Evolutionary conservation across 2,888 invertebrate species (phyloP).

Genomic region (Conchocele bisecta): DNA sequence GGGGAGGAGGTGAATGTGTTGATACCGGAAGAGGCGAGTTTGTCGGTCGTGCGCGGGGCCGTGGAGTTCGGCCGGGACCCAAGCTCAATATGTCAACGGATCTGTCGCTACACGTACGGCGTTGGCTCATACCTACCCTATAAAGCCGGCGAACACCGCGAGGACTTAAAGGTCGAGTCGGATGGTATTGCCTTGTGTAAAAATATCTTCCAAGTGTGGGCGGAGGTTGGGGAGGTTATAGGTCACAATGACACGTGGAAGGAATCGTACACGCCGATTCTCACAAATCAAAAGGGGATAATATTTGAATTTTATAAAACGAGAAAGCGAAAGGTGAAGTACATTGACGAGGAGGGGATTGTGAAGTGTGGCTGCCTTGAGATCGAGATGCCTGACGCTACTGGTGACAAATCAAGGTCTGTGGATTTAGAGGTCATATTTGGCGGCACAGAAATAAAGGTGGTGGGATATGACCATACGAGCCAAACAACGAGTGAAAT

Average conservation of each 20-base stretch:
- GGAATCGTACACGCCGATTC: conserved; percentile 78
- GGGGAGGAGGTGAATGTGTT: conserved; percentile 72
- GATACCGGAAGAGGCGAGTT: conserved; percentile 77
- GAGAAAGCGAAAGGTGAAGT: conserved; percentile 66
- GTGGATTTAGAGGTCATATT: conserved; percentile 79
- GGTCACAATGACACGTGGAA: conserved; percentile 79
- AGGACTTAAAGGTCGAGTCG: conserved; percentile 75
- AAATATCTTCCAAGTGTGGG: conserved; percentile 76
- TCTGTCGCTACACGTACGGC: conserved; percentile 78
- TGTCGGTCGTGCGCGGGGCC: conserved; percentile 77
- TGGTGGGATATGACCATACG: conserved; percentile 77
- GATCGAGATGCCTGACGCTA: conserved; percentile 78
- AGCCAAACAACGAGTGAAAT: conserved; percentile 74
- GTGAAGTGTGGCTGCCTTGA: conserved; percentile 77
- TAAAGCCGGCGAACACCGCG: conserved; percentile 73
- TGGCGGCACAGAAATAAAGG: conserved; percentile 78
- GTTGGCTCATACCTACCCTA: conserved; percentile 77
- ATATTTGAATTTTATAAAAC: conserved; percentile 79
- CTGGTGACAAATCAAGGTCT: conserved; percentile 75
- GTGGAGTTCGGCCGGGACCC: conserved; percentile 78
- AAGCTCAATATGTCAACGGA: conserved; percentile 76
- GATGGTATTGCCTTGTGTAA: conserved; percentile 76
- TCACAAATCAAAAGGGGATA: conserved; percentile 77
- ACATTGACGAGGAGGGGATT: conserved; percentile 76
- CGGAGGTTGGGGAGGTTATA: conserved; percentile 76